A percentile compares a stretch with the other conserved stretches of the same genome.
phyloP scores from a whole-genome alignment of 2,797 vertebrate species.

The Nothura maculosa region DNA sequence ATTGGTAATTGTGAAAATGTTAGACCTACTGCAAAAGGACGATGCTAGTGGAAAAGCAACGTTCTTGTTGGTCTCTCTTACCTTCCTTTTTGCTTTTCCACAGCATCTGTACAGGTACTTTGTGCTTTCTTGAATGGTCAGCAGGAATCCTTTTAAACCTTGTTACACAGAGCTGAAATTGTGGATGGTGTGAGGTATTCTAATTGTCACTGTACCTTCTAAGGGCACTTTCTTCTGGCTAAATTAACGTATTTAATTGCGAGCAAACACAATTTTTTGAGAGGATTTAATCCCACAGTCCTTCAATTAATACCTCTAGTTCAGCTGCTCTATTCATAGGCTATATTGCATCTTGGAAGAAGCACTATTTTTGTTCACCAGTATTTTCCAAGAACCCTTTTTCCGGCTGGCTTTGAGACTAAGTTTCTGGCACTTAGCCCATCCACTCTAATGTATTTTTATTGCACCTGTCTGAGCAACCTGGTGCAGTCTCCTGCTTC shows the following conservation, averaged over 20 bases:
- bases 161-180: not conserved
- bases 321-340: not conserved
- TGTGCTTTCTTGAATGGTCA: accelerated
- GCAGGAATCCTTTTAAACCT: not conserved
- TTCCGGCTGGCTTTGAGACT: not conserved
- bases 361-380: not conserved
- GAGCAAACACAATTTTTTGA: not conserved
- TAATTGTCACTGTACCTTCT: not conserved
- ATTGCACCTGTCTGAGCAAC: not conserved
- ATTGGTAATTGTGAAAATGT: not conserved
- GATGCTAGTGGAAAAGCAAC: not conserved
- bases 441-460: not conserved
- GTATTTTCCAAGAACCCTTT: not conserved
- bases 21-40: not conserved
- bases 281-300: not conserved
- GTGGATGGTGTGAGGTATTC: not conserved
- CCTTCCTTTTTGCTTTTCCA: not conserved
- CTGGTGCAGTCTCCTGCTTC: not conserved
- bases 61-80: not conserved
- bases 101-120: not conserved
- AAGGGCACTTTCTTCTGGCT: not conserved
- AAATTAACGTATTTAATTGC: not conserved
- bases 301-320: not conserved
- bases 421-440: not conserved
- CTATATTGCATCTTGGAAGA: not conserved